Evolutionary conservation across 2,113 vertebrate species (phyloP).

Genomic region (Amblyornis subalaris): DNA sequence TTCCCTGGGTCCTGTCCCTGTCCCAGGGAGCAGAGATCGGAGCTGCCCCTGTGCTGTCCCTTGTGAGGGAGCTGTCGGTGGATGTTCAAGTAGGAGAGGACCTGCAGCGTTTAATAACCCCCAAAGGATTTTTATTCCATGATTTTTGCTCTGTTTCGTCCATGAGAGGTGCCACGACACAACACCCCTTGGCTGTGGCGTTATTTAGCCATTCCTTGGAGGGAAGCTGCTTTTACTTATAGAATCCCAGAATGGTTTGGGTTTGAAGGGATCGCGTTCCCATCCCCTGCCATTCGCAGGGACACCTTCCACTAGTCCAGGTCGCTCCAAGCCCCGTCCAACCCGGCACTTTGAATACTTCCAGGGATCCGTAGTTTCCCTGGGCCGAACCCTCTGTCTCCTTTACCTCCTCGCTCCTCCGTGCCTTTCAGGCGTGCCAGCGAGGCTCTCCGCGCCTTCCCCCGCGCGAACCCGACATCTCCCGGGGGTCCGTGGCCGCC

Average conservation of each 20-base stretch:
- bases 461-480: accelerated
- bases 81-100: neutral
- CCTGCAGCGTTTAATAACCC: neutral
- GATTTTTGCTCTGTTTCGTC: neutral
- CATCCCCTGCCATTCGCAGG: neutral
- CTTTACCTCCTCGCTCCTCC: neutral
- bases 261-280: neutral
- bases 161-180: accelerated
- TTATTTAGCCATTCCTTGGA: accelerated
- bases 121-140: accelerated
- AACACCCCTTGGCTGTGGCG: accelerated
- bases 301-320: neutral
- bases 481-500: neutral
- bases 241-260: neutral
- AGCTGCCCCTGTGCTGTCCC: neutral
- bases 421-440: accelerated
- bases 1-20: neutral
- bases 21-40: neutral
- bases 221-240: accelerated
- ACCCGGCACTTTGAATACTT: too few relatives aligned
- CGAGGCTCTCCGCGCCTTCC: accelerated
- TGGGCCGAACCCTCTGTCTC: neutral
- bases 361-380: neutral
- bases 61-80: accelerated
- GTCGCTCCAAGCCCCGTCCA: neutral